Evolutionary conservation across 2,888 invertebrate genomes (phyloP), one percentile per base, ranked within the genome.

Genomic region (Rhagophthalmus giganteus): DNA sequence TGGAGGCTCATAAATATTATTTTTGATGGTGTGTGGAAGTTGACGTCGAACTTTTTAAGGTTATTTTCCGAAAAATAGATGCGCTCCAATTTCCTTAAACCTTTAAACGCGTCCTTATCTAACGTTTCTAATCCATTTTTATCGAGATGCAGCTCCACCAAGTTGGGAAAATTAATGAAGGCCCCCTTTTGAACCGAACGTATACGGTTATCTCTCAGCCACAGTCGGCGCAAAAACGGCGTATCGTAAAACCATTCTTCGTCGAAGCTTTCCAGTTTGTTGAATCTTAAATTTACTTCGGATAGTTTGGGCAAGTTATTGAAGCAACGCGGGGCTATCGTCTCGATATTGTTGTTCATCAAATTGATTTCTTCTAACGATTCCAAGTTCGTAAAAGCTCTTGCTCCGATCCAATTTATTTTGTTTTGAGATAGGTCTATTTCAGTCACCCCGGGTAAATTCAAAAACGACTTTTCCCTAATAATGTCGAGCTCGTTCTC

Each of bases 361-460:
- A 39, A 39, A 39, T 27, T 28, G 2, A 39, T 13, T 28, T 13
- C 9, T 5, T 26, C 26, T 28, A 39, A 27, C 7, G 28, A 28
- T n/a, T 14, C 15, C n/a, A 39, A 12, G 28, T 28, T 27, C 4
- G 15, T 27, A 28, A 39, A 39, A n/a, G 38, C 26, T 8, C 15
- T 39, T 10, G 24, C 27, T 5, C 28, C 26, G 15, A 39, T n/a
- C 38, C 38, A 39, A 27, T n/a, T 11, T 12, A 39, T 39, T 14
- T 16, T 14, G 8, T 39, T 39, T 14, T 28, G 7, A 5, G 27
- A 27, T 10, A 39, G 16, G 15, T 39, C 28, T 13, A 39, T 39
- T 4, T 13, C 1, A 1, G 12, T 10, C 2, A 39, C 2, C 2
- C 9, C 14, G 4, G 38, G 8, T n/a, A 39, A 25, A 9, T 39